Evolutionary conservation across 2,888 invertebrate genomes (phyloP).

Genomic region (Himalopsyche kuldschensis): DNA sequence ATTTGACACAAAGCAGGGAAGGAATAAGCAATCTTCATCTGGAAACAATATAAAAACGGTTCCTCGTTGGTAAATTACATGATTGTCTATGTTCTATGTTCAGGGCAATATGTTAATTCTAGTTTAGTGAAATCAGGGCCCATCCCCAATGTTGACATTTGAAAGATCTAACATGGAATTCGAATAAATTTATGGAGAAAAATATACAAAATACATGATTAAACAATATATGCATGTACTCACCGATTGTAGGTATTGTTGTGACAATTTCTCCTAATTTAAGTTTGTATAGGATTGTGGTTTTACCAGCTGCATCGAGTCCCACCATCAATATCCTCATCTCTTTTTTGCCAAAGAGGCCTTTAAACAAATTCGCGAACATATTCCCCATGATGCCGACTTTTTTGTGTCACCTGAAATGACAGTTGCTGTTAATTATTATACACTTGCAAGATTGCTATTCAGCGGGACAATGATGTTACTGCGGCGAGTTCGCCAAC

Average conservation of each 20-base stretch:
- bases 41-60: no score
- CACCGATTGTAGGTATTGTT: slow-evolving; percentile 99
- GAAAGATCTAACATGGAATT: background rate
- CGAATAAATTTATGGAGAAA: background rate
- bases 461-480: background rate
- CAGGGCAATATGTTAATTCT: no score
- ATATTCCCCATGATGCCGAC: slow-evolving; percentile 91
- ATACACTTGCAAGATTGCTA: background rate
- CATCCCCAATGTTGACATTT: background rate
- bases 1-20: no score
- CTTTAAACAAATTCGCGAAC: slow-evolving; percentile 96
- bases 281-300: slow-evolving; percentile 99
- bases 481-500: background rate
- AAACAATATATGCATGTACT: slow-evolving; percentile 48
- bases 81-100: no score
- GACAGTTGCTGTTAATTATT: background rate
- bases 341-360: slow-evolving; percentile 99
- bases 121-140: no score
- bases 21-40: no score
- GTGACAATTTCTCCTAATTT: slow-evolving; percentile 99
- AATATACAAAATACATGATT: slow-evolving; percentile 29
- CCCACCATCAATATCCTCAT: slow-evolving; percentile 99
- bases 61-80: no score
- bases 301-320: slow-evolving; percentile 99
- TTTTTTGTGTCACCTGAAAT: slow-evolving; percentile 56